Percentiles rank a stretch among this genome's conserved stretches.
These are phyloP conservation scores for Epizoanthus ramosus DNA, from an alignment of 92 coral and sea anemone species.

Conservation along the genomic window DNA sequence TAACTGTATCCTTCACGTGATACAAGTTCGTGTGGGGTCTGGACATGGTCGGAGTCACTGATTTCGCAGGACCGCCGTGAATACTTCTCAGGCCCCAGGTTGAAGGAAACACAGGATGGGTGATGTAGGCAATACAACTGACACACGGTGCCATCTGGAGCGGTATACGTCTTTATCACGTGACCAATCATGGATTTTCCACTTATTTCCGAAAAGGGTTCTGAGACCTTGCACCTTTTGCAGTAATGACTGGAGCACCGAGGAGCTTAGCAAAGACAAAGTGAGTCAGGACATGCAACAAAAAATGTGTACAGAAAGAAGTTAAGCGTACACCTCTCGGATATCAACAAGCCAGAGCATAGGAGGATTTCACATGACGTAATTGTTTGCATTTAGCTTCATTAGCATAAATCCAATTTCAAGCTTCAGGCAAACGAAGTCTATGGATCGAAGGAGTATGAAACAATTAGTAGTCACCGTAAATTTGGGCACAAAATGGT, in stretches of 20 bases:
- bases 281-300: no score
- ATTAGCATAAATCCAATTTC: no score
- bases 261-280: neutral
- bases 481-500: no score
- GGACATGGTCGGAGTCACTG: constrained; percentile 33
- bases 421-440: no score
- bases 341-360: no score
- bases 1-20: constrained; percentile 28
- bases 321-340: no score
- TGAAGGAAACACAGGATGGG: constrained; percentile 21
- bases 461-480: no score
- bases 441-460: no score
- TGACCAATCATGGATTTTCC: constrained; percentile 16
- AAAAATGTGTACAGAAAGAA: no score
- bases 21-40: neutral
- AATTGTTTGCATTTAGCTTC: no score
- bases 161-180: constrained; percentile 2
- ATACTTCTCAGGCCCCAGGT: neutral
- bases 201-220: constrained; percentile 8
- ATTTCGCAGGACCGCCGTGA: neutral
- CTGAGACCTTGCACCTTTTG: neutral
- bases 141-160: neutral
- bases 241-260: neutral
- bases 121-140: constrained; percentile 10
- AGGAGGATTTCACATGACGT: no score